Conservation (phyloP, 2,797 vertebrate species). For the Sebastes hopkinsi region DNA sequence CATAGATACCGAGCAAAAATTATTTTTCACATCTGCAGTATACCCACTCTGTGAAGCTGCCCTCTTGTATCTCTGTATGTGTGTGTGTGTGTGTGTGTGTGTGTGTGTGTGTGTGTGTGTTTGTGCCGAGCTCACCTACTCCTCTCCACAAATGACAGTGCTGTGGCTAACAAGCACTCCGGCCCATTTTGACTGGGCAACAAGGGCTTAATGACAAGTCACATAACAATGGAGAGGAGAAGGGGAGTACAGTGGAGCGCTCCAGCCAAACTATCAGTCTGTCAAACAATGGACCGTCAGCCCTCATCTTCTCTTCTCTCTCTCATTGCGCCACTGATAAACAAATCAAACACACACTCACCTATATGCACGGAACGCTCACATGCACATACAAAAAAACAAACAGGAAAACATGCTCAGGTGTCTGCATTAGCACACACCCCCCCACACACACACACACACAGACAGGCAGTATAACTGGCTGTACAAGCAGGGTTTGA, state of each 20-base stretch:
- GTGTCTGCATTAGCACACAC: constrained; percentile 28
- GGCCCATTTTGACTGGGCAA: constrained; percentile 74
- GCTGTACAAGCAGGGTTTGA: constrained; percentile 73
- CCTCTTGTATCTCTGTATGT: constrained; percentile 42
- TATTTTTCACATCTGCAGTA: constrained; percentile 58
- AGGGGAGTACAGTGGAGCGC: constrained; percentile 62
- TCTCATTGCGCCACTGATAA: constrained; percentile 43
- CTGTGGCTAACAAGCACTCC: constrained; percentile 73
- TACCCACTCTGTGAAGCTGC: constrained; percentile 54
- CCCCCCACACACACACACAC: constrained; percentile 14
- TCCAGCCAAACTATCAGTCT: constrained; percentile 65
- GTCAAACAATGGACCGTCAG: constrained; percentile 71
- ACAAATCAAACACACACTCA: constrained; percentile 51
- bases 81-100: constrained; percentile 21
- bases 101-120: constrained; percentile 10
- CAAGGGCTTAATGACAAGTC: constrained; percentile 82
- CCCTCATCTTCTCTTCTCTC: constrained; percentile 61
- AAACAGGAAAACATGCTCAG: constrained; percentile 18
- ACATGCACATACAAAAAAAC: constrained; percentile 20
- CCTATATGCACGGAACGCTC: constrained; percentile 9
- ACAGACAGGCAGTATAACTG: constrained; percentile 63
- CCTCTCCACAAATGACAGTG: constrained; percentile 66
- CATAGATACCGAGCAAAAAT: constrained; percentile 60
- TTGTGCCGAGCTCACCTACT: constrained; percentile 55
- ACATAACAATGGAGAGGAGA: constrained; percentile 75